A percentile compares a stretch with the other conserved stretches of the same genome.
Evolutionary conservation across 2,888 invertebrate genomes (phyloP).

Genomic region (Seladonia tumulorum): DNA sequence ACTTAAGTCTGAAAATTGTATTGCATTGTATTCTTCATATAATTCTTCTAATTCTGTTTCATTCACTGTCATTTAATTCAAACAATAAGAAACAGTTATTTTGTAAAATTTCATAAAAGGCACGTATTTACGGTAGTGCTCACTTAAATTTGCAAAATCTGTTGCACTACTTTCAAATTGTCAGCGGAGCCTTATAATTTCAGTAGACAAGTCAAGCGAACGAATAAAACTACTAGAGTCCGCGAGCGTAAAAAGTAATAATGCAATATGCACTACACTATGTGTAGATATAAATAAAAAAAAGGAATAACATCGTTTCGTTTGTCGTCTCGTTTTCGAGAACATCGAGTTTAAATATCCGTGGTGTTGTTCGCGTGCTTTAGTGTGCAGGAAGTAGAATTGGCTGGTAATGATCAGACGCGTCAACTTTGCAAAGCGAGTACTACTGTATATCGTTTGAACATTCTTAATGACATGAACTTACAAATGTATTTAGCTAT

Average conservation of each 20-base stretch:
- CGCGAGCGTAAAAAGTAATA: too few relatives aligned
- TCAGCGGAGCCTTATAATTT: neutral
- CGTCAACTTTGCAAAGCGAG: neutral
- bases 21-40: too few relatives aligned
- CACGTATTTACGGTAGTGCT: neutral
- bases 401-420: too few relatives aligned
- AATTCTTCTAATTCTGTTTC: neutral
- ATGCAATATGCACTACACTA: too few relatives aligned
- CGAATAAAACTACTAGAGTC: neutral
- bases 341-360: too few relatives aligned
- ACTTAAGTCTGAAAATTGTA: neutral
- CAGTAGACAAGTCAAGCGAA: neutral
- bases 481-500: conserved; percentile 79
- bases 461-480: conserved; percentile 49
- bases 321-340: too few relatives aligned
- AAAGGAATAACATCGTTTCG: too few relatives aligned
- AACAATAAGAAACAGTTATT: neutral
- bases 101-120: neutral
- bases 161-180: neutral
- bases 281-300: too few relatives aligned
- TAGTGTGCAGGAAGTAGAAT: too few relatives aligned
- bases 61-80: conserved; percentile 37
- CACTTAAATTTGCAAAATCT: neutral
- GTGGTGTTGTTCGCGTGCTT: too few relatives aligned
- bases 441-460: neutral